Evolutionary conservation across 2,888 invertebrate species (phyloP), one percentile per base, ranked within the genome.

Genomic region (Plagodis dolabraria): DNA sequence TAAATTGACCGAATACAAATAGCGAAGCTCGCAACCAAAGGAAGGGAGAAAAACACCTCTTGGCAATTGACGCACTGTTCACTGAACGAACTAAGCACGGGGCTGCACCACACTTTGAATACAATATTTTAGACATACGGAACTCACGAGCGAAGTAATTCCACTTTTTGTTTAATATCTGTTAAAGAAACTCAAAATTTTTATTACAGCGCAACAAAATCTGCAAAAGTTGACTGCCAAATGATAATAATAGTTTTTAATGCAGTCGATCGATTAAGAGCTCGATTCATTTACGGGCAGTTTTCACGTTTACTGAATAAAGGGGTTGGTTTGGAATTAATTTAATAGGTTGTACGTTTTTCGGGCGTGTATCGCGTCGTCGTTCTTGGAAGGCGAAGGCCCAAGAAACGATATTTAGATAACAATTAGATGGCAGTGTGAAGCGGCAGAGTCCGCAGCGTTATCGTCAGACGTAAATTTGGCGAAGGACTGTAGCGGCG

Each of bases 221-320:
- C 77, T 78, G 85, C 78, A 83, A 87, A 86, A 72, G 73, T 74
- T 74, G 76, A 77, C 82, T 78, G 83, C 83, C 80, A 85, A 86
- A 85, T 72, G 83, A 86, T 83, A 85, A 83, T 86, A 88, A 88
- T 80, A 86, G 80, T 87, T 86, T 86, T 89, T 85, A 86, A 88
- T 89, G 89, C 87, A 86, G 88, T 82, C 89, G 89, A 92, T 92
- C 92, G 92, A 92, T 92, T 80, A 79, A 80, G 79, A 80, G 82
- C 83, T 85, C 75, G 81, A 83, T 85, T 83, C 77, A 76, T 86
- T 81, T 84, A 82, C 76, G 72, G 74, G 75, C 75, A 75, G 76
- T 77, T 75, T 71, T 72, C 76, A 79, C 82, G 82, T 81, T 75
- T 77, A 75, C 76, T 69, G 71, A 70, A 69, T 74, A 74, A 68